Conservation (phyloP, 2,113 vertebrate species). For the Thamnophis sirtalis region DNA sequence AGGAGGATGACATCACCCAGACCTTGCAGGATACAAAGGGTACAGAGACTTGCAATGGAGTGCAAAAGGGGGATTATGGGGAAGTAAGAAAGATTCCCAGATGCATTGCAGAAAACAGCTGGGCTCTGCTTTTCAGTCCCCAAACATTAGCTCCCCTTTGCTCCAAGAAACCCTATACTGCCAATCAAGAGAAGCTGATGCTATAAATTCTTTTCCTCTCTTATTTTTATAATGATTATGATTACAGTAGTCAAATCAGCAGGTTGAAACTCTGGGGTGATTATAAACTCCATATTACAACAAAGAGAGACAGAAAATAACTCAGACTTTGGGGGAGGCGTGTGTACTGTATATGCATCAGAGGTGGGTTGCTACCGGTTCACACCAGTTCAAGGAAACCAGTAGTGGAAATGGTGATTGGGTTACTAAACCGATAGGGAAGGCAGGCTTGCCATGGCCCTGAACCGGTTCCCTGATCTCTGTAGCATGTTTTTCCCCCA, state of each 20-base stretch:
- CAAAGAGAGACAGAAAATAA: background rate
- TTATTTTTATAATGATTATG: background rate
- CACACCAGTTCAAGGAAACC: too few relatives aligned
- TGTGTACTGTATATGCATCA: background rate
- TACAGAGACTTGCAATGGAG: background rate
- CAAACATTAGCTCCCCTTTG: background rate
- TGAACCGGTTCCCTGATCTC: too few relatives aligned
- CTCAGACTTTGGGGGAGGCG: background rate
- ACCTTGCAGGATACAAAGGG: background rate
- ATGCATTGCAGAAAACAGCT: background rate
- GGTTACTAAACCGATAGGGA: too few relatives aligned
- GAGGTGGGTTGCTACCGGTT: too few relatives aligned
- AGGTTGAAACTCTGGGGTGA: background rate
- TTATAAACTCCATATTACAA: slow-evolving; percentile 1
- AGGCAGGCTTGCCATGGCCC: too few relatives aligned
- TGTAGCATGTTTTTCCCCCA: too few relatives aligned
- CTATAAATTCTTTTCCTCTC: slow-evolving; percentile 10
- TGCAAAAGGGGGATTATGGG: background rate
- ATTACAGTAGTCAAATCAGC: slow-evolving; percentile 14
- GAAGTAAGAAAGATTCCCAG: background rate
- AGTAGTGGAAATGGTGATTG: too few relatives aligned
- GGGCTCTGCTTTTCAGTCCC: background rate
- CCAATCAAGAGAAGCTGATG: background rate
- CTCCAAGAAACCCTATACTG: background rate
- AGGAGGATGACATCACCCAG: background rate